These are phyloP conservation scores for Sitta carolinensis DNA, from an alignment of 2,797 vertebrate genomes.

Conservation along the genomic window DNA sequence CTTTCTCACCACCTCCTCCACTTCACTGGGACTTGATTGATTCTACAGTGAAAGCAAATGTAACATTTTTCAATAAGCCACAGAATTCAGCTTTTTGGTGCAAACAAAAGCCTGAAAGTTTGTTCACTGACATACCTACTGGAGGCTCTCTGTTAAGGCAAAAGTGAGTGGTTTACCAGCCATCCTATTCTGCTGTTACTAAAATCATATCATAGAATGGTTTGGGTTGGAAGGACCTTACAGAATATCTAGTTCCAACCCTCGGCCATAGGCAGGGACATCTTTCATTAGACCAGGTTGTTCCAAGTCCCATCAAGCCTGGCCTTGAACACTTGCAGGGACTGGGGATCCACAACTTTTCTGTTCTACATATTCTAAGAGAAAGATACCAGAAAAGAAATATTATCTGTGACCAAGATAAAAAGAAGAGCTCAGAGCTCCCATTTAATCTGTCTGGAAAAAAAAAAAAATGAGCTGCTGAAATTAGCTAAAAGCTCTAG, in stretches of 20 bases:
- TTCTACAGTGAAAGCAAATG: background rate
- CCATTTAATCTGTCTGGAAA: background rate
- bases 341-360: background rate
- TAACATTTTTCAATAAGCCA: background rate
- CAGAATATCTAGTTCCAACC: background rate
- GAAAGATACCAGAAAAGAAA: background rate
- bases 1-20: background rate
- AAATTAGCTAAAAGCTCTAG: background rate
- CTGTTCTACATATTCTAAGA: background rate
- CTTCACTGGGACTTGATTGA: background rate
- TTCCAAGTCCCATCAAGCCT: background rate
- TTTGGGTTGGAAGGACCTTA: background rate
- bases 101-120: background rate
- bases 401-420: background rate
- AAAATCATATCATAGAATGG: accelerated
- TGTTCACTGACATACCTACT: background rate
- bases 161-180: background rate
- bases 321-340: background rate
- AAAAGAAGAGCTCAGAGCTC: background rate
- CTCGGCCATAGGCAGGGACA: background rate
- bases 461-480: background rate
- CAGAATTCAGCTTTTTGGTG: background rate
- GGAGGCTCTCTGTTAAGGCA: background rate
- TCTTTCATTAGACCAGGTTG: background rate
- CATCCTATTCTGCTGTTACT: background rate